Conservation (phyloP, 2,797 vertebrate genomes). For the Gallinago stenura region DNA sequence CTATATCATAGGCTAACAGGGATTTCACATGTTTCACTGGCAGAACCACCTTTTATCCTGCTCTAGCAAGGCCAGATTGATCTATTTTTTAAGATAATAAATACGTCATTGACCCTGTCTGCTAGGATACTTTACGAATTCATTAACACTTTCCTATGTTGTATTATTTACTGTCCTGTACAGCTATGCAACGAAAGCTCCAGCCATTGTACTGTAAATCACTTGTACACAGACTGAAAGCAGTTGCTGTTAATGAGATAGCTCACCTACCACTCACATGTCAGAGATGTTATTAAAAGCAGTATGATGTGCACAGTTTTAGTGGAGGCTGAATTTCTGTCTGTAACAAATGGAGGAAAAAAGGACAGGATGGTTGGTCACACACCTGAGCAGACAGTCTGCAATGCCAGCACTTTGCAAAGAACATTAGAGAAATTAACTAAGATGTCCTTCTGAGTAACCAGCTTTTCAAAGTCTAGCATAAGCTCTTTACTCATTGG, state of each 20-base stretch:
- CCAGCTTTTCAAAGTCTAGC: constrained; percentile 61
- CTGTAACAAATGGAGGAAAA: constrained; percentile 4
- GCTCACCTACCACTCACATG: neutral
- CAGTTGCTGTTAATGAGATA: constrained; percentile 16
- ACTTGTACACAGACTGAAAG: constrained; percentile 4
- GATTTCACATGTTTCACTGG: neutral
- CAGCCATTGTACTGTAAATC: constrained; percentile 27
- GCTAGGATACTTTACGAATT: constrained; percentile 34
- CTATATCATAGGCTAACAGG: neutral
- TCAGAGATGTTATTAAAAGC: constrained; percentile 8
- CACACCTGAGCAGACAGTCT: neutral
- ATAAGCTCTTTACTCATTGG: constrained; percentile 67
- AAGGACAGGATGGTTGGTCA: neutral
- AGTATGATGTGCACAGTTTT: neutral
- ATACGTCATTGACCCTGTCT: constrained; percentile 37
- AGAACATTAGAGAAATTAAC: constrained; percentile 61
- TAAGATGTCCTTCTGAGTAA: constrained; percentile 58
- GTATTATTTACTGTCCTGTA: constrained; percentile 50
- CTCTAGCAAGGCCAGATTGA: constrained; percentile 36
- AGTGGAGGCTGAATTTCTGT: constrained; percentile 28
- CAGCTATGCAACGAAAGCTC: neutral
- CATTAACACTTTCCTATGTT: constrained; percentile 12
- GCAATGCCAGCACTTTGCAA: constrained; percentile 20
- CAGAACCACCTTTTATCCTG: constrained; percentile 52
- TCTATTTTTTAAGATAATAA: constrained; percentile 60